Base-by-base conservation (phyloP, 2,113 vertebrate genomes). In the Limnothrissa miodon region DNA sequence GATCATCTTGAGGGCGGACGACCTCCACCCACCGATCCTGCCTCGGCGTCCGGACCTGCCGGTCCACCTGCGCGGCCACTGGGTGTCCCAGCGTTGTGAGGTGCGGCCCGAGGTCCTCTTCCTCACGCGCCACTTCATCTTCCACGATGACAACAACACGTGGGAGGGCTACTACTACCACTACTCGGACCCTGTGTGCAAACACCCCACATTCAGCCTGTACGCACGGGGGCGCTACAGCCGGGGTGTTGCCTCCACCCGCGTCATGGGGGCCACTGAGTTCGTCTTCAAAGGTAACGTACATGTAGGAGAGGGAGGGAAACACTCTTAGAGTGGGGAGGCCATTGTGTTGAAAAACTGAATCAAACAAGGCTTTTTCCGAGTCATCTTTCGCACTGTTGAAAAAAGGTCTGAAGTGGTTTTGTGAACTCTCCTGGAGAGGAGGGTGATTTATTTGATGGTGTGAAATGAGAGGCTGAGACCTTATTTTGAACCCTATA, bases 161-260 rank as follows among this genome's bases (percentile, higher is more conserved):
- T 99, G 98, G 98, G 97, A 99, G 87, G 98, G 98, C 0, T 95
- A 97, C 91, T 99, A 99, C 91, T 97, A 96, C 91, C 98, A 99
- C 92, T 99, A 97, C 93, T 97, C 97, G 0, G 98, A 99, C 91
- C 98, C 98, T 0, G 93, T 97, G 90, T 99, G 98, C 90, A 98
- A 96, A 85, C 97, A 99, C 88, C 97, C 97, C 74, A 97, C 97
- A 81, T 99, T 99, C 93, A 97, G 95, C 92, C 97, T 99, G 91
- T 98, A 97, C 0, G 98, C 97, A 87, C 95, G 96, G 21, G 98
- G 98, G 1, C 96, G 96, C 84, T 99, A 99, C 92, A 98, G 96
- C 92, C 94, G 95, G 0, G 97, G 98, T 0, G 92, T 96, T 10
- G 96, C 95, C 83, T 99, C 98, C 0, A 91, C 95, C 25, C 93